phyloP scores from a whole-genome alignment of 2,888 invertebrate genomes.

The Ctena decussata region DNA sequence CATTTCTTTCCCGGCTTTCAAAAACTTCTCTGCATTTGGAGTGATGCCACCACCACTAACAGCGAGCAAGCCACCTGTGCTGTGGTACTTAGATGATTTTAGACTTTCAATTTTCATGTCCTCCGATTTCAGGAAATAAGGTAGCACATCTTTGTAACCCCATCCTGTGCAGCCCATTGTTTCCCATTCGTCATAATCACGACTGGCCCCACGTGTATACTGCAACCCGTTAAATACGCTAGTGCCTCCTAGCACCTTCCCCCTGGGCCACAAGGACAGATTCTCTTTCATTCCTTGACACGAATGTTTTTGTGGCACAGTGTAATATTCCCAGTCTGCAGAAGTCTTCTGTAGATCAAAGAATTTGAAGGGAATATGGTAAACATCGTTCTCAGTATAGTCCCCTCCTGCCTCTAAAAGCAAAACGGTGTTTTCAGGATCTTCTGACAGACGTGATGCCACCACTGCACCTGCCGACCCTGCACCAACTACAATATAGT shows the following conservation, averaged over 20 bases:
- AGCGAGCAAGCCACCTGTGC: conserved; percentile 45
- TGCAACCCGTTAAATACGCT: conserved; percentile 59
- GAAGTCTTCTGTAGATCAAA: conserved; percentile 52
- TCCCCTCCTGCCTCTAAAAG: conserved; percentile 61
- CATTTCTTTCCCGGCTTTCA: conserved; percentile 53
- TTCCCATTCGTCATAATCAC: conserved; percentile 56
- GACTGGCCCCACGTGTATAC: conserved; percentile 52
- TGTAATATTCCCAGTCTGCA: conserved; percentile 59
- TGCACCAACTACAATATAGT: conserved; percentile 55
- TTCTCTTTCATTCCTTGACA: conserved; percentile 39
- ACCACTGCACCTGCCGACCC: conserved; percentile 52
- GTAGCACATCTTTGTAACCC: conserved; percentile 57
- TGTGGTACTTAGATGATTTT: conserved; percentile 56
- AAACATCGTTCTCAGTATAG: conserved; percentile 37
- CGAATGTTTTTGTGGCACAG: conserved; percentile 51
- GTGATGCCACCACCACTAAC: conserved; percentile 54
- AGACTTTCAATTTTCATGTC: conserved; percentile 49
- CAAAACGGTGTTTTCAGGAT: conserved; percentile 41
- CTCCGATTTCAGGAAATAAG: conserved; percentile 61
- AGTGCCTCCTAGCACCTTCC: conserved; percentile 58
- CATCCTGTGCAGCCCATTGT: conserved; percentile 50
- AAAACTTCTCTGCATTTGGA: conserved; percentile 40
- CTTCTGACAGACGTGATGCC: conserved; percentile 55
- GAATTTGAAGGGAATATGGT: conserved; percentile 44
- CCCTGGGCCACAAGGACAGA: conserved; percentile 54